Evolutionary conservation across 2,113 vertebrate genomes (phyloP).

Genomic region (Caretta caretta): DNA sequence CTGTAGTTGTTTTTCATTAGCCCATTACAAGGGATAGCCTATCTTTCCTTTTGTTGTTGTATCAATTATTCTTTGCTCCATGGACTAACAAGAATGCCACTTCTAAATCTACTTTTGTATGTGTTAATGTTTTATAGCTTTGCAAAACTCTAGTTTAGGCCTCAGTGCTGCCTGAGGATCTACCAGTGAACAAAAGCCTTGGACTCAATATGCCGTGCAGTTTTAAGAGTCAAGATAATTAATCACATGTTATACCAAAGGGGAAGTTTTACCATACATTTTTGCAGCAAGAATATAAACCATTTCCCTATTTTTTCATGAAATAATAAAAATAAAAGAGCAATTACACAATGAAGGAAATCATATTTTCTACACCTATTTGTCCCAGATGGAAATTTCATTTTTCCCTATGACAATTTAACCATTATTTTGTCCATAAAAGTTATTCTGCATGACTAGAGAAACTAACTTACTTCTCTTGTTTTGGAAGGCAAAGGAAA

Average conservation of each 20-base stretch:
- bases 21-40: background rate
- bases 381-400: background rate
- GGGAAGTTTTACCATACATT: background rate
- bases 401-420: background rate
- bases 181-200: background rate
- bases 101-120: background rate
- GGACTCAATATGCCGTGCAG: background rate
- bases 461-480: background rate
- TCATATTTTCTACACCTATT: background rate
- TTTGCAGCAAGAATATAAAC: background rate
- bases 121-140: background rate
- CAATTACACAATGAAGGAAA: background rate
- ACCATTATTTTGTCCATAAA: background rate
- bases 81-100: background rate
- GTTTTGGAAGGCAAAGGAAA: background rate
- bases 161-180: background rate
- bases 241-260: background rate
- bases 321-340: too few species aligned
- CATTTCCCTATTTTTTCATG: background rate
- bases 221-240: background rate
- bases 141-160: background rate
- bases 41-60: background rate
- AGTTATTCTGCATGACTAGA: background rate
- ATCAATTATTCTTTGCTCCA: fast-evolving
- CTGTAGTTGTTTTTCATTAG: background rate